Conservation (phyloP, 2,888 invertebrate species). For the Orthonevra nobilis region DNA sequence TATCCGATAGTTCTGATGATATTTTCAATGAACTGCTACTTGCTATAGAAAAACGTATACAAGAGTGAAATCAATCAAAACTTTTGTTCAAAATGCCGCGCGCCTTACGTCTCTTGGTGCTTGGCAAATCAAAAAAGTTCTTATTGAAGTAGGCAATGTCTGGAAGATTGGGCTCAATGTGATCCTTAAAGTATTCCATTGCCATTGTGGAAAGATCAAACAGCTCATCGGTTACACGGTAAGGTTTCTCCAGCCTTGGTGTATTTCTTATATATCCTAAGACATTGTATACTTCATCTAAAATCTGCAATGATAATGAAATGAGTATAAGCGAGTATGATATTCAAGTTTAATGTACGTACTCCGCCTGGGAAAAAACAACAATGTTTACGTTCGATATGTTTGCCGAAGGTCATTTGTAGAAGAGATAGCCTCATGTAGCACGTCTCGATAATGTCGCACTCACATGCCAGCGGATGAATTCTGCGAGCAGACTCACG, state of each 20-base stretch:
- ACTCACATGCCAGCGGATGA: slow-evolving; percentile 94
- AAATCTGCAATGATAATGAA: slow-evolving; percentile 83
- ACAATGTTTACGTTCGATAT: slow-evolving; percentile 94
- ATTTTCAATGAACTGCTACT: slow-evolving; percentile 75
- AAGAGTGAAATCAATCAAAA: slow-evolving; percentile 1
- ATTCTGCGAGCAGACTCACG: slow-evolving; percentile 92
- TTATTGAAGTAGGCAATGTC: slow-evolving; percentile 93
- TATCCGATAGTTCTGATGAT: slow-evolving; percentile 77
- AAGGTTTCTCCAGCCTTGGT: slow-evolving; percentile 91
- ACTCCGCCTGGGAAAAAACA: slow-evolving; percentile 98
- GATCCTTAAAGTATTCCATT: slow-evolving; percentile 98
- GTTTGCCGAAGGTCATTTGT: slow-evolving; percentile 97
- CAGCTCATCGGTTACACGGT: slow-evolving; percentile 95
- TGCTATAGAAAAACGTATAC: slow-evolving; percentile 72
- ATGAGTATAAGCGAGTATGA: slow-evolving; percentile 3
- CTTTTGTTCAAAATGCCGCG: neutral
- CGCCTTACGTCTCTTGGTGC: slow-evolving; percentile 76
- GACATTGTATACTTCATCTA: slow-evolving; percentile 95
- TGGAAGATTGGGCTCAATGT: slow-evolving; percentile 93
- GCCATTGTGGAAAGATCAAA: slow-evolving; percentile 98
- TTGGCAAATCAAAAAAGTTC: slow-evolving; percentile 87
- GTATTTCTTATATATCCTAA: slow-evolving; percentile 91
- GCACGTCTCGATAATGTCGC: slow-evolving; percentile 95
- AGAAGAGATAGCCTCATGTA: slow-evolving; percentile 94
- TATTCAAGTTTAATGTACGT: slow-evolving; percentile 74